Base-by-base conservation (phyloP, 2,888 invertebrate genomes). In the Chironomus tentans region DNA sequence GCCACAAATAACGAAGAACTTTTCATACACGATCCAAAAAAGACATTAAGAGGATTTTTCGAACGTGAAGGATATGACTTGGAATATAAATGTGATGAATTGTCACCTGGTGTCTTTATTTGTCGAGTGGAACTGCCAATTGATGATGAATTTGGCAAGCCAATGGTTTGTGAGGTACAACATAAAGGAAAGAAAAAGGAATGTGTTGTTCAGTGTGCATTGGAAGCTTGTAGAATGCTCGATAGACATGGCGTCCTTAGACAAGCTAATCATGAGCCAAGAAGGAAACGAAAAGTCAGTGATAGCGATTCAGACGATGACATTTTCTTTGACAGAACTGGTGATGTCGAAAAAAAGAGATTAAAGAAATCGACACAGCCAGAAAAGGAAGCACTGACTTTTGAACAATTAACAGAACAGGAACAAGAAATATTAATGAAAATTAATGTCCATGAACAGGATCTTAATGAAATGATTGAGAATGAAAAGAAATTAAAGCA, bases 121-220 rank as follows among this genome's bases (percentile, higher is more conserved):
- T 98, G 98, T 84, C 88, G 88, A 77, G 89, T 91, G 0, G 89
- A 90, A 80, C 82, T 97, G 10, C 97, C 97, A 0, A 84, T 97
- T 13, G 94, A 95, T 80, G 90, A 91, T 79, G 87, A 90, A 0
- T 86, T 87, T 75, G 95, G 95, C 0, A 86, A 88, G n/a, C 87
- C 92, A 0, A 86, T 95, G 15, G 84, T 90, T 10, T 97, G 95
- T 0, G 96, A 97, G 83, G 92, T 92, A 0, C 85, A 92, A 0
- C 93, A 95, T 76, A 91, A 91, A 78, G 97, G 96, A 0, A 95
- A 95, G 84, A 98, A 97, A 82, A 97, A 95, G 81, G 98, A 98
- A 80, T 93, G 95, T 0, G 95, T 97, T 0, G 83, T 92, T 0
- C 95, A 95, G 71, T 97, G 97, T 82, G 97, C 98, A 0, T 82